A percentile compares a stretch with the other conserved stretches of the same genome.
Conservation (phyloP, 2,888 invertebrate species). For the Pheosia gnoma region DNA sequence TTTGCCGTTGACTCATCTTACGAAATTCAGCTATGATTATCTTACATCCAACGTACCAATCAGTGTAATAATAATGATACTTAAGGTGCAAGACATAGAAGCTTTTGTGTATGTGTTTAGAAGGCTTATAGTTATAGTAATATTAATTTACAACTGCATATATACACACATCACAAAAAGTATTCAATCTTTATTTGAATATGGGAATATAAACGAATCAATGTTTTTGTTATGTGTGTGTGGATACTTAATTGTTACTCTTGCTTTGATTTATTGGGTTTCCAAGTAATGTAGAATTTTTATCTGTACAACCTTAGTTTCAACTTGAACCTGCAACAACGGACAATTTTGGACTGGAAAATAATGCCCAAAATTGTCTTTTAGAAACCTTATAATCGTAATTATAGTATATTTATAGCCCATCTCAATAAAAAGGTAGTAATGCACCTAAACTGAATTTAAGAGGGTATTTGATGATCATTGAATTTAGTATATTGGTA, state of each 20-base stretch:
- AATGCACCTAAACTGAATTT: too few species aligned
- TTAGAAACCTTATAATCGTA: not conserved
- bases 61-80: not conserved
- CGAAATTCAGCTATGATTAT: conserved; percentile 22
- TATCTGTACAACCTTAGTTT: too few species aligned
- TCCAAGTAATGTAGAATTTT: not conserved
- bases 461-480: too few species aligned
- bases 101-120: not conserved
- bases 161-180: not conserved
- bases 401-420: not conserved
- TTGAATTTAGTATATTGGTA: too few species aligned
- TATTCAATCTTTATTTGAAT: too few species aligned
- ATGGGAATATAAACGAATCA: too few species aligned
- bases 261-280: not conserved
- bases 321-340: too few species aligned
- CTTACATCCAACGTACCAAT: not conserved
- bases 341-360: too few species aligned
- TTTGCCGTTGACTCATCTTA: conserved; percentile 26
- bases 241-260: not conserved
- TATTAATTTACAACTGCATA: not conserved
- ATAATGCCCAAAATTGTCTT: not conserved
- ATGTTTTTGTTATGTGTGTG: not conserved
- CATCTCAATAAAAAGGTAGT: too few species aligned
- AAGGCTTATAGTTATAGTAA: not conserved
- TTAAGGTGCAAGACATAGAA: too few species aligned